These are phyloP conservation scores for Phortica okadai DNA, from an alignment of 2,888 invertebrate genomes.

Conservation along the genomic window DNA sequence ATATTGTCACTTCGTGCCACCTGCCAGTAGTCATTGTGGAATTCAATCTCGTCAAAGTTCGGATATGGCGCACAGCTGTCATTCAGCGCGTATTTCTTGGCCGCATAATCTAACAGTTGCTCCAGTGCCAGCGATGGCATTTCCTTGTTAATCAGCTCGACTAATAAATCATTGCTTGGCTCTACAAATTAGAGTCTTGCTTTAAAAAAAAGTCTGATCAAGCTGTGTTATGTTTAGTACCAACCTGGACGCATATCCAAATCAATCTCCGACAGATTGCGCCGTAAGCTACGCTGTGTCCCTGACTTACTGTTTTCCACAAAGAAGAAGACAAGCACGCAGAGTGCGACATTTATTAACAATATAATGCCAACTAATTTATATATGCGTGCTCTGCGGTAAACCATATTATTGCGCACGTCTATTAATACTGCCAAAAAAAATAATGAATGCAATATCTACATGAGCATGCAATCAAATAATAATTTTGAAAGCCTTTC, in stretches of 20 bases:
- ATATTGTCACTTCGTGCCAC: conserved; percentile 85
- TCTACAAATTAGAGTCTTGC: not conserved
- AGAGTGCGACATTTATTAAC: too few relatives aligned
- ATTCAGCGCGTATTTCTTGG: not conserved
- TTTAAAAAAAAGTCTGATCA: not conserved
- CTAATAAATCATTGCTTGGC: conserved; percentile 42
- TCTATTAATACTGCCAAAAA: too few relatives aligned
- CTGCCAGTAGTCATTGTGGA: conserved; percentile 96
- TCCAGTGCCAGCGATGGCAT: conserved; percentile 56
- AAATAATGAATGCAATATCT: too few relatives aligned
- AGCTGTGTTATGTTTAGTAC: not conserved
- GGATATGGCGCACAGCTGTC: conserved; percentile 86
- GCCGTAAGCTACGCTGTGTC: too few relatives aligned
- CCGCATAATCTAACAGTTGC: conserved; percentile 40
- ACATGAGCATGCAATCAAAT: too few relatives aligned
- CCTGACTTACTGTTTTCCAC: too few relatives aligned
- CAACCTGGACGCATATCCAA: not conserved
- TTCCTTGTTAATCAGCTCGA: conserved; percentile 48
- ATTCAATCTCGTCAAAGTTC: conserved; percentile 88
- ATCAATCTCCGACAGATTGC: not conserved
- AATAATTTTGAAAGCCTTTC: too few relatives aligned
- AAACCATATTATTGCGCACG: too few relatives aligned
- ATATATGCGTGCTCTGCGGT: too few relatives aligned
- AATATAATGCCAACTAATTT: too few relatives aligned
- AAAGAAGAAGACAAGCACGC: too few relatives aligned